Evolutionary conservation across 2,113 vertebrate genomes (phyloP).

Genomic region (Poecile atricapillus): DNA sequence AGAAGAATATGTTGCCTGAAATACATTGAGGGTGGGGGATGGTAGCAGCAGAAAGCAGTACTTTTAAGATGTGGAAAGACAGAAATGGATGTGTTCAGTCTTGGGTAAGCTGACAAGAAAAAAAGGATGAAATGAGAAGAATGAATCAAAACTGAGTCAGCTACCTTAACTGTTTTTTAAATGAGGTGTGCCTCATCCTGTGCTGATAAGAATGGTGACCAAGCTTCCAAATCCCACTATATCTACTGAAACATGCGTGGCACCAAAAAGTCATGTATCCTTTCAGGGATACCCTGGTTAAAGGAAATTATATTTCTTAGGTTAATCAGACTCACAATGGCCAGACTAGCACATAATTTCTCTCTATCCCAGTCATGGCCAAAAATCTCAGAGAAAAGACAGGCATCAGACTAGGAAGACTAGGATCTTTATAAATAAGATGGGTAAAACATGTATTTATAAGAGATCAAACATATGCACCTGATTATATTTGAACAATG

Average conservation of each 20-base stretch:
- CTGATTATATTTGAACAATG: background rate
- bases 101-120: background rate
- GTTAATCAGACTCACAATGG: background rate
- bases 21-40: background rate
- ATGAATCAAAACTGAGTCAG: slow-evolving; percentile 3
- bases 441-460: background rate
- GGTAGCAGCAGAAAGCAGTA: background rate
- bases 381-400: background rate
- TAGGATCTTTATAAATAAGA: background rate
- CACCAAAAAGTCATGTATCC: background rate
- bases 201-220: background rate
- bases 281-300: background rate
- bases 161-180: background rate
- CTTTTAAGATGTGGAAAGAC: background rate
- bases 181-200: background rate
- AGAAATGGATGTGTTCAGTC: background rate
- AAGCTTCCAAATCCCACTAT: background rate
- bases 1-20: background rate
- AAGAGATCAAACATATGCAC: background rate
- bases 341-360: background rate
- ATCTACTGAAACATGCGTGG: background rate
- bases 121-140: background rate
- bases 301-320: background rate
- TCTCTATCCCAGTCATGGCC: background rate
- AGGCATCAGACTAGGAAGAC: background rate